Base-by-base conservation (phyloP, 2,888 invertebrate genomes). In the Mesorhabditis belari region DNA sequence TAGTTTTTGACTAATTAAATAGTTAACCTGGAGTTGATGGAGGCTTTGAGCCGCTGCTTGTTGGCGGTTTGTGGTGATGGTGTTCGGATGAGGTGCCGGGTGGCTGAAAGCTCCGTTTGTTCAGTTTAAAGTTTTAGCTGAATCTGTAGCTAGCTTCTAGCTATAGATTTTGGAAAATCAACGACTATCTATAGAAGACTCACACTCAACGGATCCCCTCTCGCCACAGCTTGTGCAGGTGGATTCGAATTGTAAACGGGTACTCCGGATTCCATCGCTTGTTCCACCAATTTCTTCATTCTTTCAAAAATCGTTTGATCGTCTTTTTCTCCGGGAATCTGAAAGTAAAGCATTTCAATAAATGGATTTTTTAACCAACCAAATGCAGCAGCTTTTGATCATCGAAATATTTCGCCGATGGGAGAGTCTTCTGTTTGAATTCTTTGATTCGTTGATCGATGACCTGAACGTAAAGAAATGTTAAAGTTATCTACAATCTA, bases 371-470 rank as follows among this genome's bases (percentile, higher is more conserved):
- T 49, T 2, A 57, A n/a, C 58, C 9, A 49, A 79, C 79, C 68
- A 80, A 61, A 62, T 81, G 79, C 26, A 80, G 71, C 27, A 81
- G 60, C 55, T 76, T 70, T 51, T 79, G 77, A 57, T 81, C 81
- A 60, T 81, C 81, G 55, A 80, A 81, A 66, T 80, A 80, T 58
- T 81, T 81, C 12, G 81, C 81, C 5, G 76, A 77, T 3, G 81
- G 81, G 29, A 81, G 65, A 4, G 81, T 81, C 58, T 81, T 81
- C 64, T 74, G 71, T 60, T 78, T 80, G 73, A 80, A 81, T 57
- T 81, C 80, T 29, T 71, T 71, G 21, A 71, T 71, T 57, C 67
- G 67, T 55, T 69, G 71, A 54, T 71, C 71, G 55, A 71, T 69
- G 21, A 71, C 65, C 55, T n/a, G n/a, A n/a, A n/a, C n/a, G n/a